A percentile compares a stretch with the other conserved stretches of the same genome.
phyloP scores from a whole-genome alignment of 2,113 vertebrate genomes.

The Merops nubicus region DNA sequence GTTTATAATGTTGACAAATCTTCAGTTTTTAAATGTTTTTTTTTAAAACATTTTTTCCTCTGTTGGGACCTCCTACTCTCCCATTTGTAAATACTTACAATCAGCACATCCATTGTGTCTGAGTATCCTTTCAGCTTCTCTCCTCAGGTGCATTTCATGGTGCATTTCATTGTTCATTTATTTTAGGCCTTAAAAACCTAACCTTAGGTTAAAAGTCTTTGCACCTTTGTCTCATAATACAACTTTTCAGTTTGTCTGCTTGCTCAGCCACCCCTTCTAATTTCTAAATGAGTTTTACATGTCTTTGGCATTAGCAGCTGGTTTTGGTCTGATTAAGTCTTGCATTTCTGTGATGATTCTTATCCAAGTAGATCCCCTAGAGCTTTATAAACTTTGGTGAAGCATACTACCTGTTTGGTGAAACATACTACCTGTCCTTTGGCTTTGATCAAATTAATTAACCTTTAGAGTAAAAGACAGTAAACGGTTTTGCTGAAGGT shows the following conservation, averaged over 20 bases:
- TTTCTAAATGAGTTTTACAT: slow-evolving; percentile 62
- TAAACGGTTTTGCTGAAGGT: slow-evolving; percentile 27
- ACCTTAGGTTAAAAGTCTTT: slow-evolving; percentile 20
- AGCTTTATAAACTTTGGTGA: slow-evolving; percentile 63
- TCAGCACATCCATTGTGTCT: background rate
- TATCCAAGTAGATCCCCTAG: slow-evolving; percentile 45
- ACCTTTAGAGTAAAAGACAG: slow-evolving; percentile 15
- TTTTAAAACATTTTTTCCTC: background rate
- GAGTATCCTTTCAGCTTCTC: background rate
- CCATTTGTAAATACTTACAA: background rate
- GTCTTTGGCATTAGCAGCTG: slow-evolving; percentile 41
- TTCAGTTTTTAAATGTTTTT: background rate
- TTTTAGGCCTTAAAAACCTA: background rate
- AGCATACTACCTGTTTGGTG: background rate
- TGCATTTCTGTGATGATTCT: slow-evolving; percentile 52
- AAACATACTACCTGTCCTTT: slow-evolving; percentile 11
- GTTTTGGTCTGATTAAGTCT: slow-evolving; percentile 52
- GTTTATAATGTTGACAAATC: background rate
- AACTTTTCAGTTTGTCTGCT: slow-evolving; percentile 45
- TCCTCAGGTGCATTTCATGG: background rate
- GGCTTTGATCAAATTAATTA: slow-evolving; percentile 51
- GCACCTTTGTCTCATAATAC: background rate
- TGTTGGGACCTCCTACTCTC: background rate
- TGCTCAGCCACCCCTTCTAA: slow-evolving; percentile 56
- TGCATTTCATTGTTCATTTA: background rate